Conservation (phyloP, 2,797 vertebrate species). For the Cirrhinus mrigala region DNA sequence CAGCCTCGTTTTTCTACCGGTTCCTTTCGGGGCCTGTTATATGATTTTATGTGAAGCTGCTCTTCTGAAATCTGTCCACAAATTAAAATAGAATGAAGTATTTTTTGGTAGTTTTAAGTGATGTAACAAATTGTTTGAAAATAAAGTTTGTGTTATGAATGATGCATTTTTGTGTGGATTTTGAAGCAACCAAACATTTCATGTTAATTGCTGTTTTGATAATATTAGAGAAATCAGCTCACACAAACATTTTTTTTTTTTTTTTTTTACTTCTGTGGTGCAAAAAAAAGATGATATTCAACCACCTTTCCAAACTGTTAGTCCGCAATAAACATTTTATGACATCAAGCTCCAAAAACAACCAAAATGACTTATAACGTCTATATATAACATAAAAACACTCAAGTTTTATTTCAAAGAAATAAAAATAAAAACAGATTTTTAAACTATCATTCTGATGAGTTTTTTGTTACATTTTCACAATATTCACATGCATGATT, state of each 20-base stretch:
- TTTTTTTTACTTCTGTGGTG: no score
- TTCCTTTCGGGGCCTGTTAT: conserved; percentile 42
- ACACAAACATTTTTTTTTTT: no score
- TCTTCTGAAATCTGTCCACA: conserved; percentile 24
- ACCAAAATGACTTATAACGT: no score
- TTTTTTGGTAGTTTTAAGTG: conserved; percentile 41
- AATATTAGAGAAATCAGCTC: background rate
- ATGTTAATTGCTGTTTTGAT: conserved; percentile 7
- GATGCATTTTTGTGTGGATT: conserved; percentile 28
- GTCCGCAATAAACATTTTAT: background rate
- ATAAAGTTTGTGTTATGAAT: conserved; percentile 52
- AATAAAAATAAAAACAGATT: background rate
- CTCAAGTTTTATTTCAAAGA: background rate
- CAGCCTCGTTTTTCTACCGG: conserved; percentile 56
- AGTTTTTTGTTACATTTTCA: background rate
- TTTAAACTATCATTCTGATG: background rate
- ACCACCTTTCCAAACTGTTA: background rate
- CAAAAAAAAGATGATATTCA: no score
- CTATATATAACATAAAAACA: background rate
- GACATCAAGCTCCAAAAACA: background rate
- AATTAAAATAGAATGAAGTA: conserved; percentile 43
- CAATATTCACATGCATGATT: background rate
- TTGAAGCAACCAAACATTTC: background rate
- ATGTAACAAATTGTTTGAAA: conserved; percentile 43
- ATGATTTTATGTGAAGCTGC: conserved; percentile 38